phyloP scores from a whole-genome alignment of 2,113 vertebrate genomes.

The Lampris megalopsis region DNA sequence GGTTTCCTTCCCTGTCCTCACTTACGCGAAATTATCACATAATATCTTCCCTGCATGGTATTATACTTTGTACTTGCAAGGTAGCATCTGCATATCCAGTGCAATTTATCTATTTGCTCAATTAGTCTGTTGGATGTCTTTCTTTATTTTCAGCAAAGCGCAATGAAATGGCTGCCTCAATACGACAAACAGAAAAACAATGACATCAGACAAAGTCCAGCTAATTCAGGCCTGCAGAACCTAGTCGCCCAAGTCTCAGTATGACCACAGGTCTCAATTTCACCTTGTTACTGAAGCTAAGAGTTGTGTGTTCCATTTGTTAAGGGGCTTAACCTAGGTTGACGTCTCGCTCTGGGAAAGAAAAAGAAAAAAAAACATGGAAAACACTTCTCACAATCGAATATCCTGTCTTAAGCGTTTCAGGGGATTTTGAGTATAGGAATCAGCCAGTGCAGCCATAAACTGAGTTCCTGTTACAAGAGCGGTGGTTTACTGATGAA shows the following conservation, averaged over 20 bases:
- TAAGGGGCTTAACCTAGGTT: constrained; percentile 55
- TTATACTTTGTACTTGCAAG: constrained; percentile 42
- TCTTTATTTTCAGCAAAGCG: constrained; percentile 12
- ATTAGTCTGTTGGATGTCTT: constrained; percentile 41
- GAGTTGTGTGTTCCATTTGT: constrained; percentile 65
- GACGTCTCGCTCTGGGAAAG: constrained; percentile 69
- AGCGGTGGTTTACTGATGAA: constrained; percentile 59
- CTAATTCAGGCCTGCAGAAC: constrained; percentile 14
- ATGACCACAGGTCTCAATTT: constrained; percentile 47
- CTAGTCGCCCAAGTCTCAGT: constrained; percentile 24
- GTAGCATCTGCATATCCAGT: constrained; percentile 37
- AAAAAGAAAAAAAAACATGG: constrained; percentile 32
- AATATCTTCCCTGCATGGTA: constrained; percentile 38
- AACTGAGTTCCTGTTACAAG: constrained; percentile 78
- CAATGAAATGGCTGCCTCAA: constrained; percentile 26
- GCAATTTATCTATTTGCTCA: constrained; percentile 59
- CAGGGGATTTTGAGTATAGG: constrained; percentile 74
- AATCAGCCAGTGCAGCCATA: constrained; percentile 58
- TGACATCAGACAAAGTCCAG: constrained; percentile 43
- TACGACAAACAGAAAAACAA: constrained; percentile 48
- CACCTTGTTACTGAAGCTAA: constrained; percentile 27
- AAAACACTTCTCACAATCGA: constrained; percentile 74
- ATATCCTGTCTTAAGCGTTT: constrained; percentile 80
- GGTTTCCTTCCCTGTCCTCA: constrained; percentile 51
- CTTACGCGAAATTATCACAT: constrained; percentile 46